Base-by-base conservation (phyloP, 2,113 vertebrate genomes). In the Seriola dumerili region DNA sequence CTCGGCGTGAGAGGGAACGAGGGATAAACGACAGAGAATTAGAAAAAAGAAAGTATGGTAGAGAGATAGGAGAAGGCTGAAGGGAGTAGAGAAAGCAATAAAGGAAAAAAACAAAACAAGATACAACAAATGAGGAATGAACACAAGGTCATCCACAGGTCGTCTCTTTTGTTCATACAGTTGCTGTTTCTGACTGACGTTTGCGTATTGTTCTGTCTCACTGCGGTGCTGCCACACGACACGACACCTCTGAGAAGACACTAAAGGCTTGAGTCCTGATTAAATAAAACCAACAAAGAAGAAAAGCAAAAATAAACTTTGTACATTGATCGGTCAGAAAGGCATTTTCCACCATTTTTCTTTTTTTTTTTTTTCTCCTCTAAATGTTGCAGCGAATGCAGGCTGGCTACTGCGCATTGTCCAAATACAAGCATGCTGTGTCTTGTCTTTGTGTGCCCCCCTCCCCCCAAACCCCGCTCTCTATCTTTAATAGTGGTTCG, bases 321-420 rank as follows among this genome's bases (percentile, higher is more conserved):
- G 91, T 94, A 93, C 91, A 93, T 93, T 89, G 88, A 91, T 92
- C 87, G 72, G 85, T 92, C 90, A 90, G 66, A 94, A 92, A 92
- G 83, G 93, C 90, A 89, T 91, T 84, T 91, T 81, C 76, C 81
- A 80, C 58, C 75, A 34, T 72, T 72, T 79, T 55, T 62, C 10
- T 29, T 9, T 66, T 66, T 36, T 23, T 40, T 25, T 74, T 75
- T 36, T 46, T 1, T 25, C 72, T 85, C 76, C 50, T 83, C 67
- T 76, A 78, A 82, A 90, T 66, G 76, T 86, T 82, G 86, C 91
- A 91, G 89, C 63, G 55, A 73, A 67, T 75, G 85, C 87, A 88
- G 81, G 64, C 78, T 69, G 84, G 85, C 80, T 83, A 86, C 78
- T 70, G 81, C 76, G 62, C 84, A 82, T 73, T 76, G 78, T 88